Conservation (phyloP, 92 coral and sea anemone genomes). For the Diadumene lineata region DNA sequence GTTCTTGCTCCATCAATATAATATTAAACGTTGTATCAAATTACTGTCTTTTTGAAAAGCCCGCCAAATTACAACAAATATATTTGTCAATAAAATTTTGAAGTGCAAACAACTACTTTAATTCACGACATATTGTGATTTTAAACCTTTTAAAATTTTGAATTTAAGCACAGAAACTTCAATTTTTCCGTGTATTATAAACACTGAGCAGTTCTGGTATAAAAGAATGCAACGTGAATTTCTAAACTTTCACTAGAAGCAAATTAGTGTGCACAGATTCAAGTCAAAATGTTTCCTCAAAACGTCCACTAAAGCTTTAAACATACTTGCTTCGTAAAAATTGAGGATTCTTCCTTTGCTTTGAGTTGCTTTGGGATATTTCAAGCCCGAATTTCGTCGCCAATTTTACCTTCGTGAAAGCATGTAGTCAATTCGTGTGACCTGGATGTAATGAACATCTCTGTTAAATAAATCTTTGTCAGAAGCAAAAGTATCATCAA, state of each 20-base stretch:
- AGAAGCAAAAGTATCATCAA: neutral
- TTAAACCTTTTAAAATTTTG: no score
- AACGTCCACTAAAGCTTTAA: neutral
- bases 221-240: neutral
- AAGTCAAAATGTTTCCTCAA: neutral
- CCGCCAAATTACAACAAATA: slow-evolving; percentile 15
- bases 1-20: neutral
- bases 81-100: neutral
- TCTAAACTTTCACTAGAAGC: slow-evolving; percentile 1
- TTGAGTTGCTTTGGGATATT: neutral
- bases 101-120: neutral
- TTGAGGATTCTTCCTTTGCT: neutral
- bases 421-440: no score
- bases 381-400: neutral
- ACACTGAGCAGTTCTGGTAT: neutral
- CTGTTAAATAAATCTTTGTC: neutral
- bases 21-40: neutral
- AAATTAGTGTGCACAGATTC: neutral
- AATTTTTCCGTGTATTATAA: no score
- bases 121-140: neutral
- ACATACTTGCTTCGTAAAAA: neutral
- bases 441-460: no score
- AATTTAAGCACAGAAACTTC: neutral
- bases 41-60: slow-evolving; percentile 15
- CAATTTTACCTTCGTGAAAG: no score